Evolutionary conservation across 2,797 vertebrate species (phyloP), one percentile per base, ranked within the genome.

Genomic region (Meda fulgida): DNA sequence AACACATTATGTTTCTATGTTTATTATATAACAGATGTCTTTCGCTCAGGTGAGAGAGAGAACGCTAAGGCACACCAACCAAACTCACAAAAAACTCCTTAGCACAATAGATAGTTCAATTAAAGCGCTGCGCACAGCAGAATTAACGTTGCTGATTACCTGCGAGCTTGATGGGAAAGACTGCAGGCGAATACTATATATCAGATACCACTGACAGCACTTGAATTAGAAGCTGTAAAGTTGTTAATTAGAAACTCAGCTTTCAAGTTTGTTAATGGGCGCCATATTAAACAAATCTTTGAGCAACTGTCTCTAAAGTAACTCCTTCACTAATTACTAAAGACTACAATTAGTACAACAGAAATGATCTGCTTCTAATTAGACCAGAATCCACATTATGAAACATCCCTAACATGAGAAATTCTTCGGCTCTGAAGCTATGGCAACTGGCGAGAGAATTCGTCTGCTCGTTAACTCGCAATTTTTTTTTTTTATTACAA

Each of bases 261-360:
- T 89, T 85, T 87, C 78, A 63, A 85, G 84, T 88, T 88, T 70
- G 84, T 84, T 91, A 88, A 91, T 89, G 75, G 84, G 67, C 71
- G 29, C 81, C 76, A 73, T 87, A 87, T 90, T 90, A 82, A 87
- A 87, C 86, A 88, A 88, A 90, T 87, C 88, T 87, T 77, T 69
- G 73, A 82, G 67, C 84, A 81, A 86, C 84, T 78, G 84, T 70
- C 82, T 87, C 82, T 84, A 65, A 90, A 88, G 89, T 77, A 55
- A 86, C 70, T 81, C 84, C 85, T 84, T 72, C 71, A 70, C 83
- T 89, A 90, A 92, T 90, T 91, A 89, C 84, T 66, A 84, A 85
- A 78, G 81, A 87, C 81, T 83, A 90, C 87, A 88, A 91, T 91
- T 89, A 90, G 71, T 69, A 69, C 71, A 75, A 70, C 81, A 88